Conservation (phyloP, 2,888 invertebrate species). For the Drosophila formosana region DNA sequence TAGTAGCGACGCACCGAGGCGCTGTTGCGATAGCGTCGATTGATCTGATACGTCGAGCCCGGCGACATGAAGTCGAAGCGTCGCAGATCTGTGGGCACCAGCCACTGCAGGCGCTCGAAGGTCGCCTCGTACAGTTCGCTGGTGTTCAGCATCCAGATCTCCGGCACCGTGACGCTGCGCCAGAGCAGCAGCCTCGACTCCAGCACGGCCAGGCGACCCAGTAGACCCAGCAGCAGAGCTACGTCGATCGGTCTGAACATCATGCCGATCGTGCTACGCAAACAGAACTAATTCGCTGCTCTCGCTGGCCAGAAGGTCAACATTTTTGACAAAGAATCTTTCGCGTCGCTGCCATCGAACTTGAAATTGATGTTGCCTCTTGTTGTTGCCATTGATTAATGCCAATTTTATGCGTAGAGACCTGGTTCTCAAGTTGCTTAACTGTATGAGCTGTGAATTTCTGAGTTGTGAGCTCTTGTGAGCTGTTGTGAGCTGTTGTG, state of each 20-base stretch:
- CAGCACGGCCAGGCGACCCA: background rate
- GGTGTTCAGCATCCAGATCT: constrained; percentile 58
- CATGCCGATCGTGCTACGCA: constrained; percentile 44
- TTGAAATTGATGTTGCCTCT: background rate
- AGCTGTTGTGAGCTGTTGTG: too few species aligned
- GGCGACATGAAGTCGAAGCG: constrained; percentile 78
- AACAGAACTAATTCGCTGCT: constrained; percentile 56
- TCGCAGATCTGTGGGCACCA: constrained; percentile 71
- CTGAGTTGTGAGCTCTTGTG: too few species aligned
- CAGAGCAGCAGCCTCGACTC: constrained; percentile 40
- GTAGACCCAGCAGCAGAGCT: constrained; percentile 6
- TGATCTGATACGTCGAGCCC: constrained; percentile 77
- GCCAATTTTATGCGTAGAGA: constrained; percentile 68
- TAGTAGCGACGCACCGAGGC: constrained; percentile 72
- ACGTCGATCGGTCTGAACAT: constrained; percentile 22
- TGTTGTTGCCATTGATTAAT: constrained; percentile 56
- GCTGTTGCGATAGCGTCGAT: constrained; percentile 75
- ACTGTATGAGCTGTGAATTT: background rate
- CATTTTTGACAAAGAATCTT: constrained; percentile 6
- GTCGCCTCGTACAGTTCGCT: constrained; percentile 73
- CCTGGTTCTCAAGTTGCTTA: constrained; percentile 25
- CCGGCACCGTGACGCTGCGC: constrained; percentile 62
- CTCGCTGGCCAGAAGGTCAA: constrained; percentile 44
- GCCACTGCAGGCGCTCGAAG: constrained; percentile 75
- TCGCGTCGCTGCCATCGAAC: background rate